Base-by-base conservation (phyloP, 2,797 vertebrate species). In the Amazona ochrocephala region DNA sequence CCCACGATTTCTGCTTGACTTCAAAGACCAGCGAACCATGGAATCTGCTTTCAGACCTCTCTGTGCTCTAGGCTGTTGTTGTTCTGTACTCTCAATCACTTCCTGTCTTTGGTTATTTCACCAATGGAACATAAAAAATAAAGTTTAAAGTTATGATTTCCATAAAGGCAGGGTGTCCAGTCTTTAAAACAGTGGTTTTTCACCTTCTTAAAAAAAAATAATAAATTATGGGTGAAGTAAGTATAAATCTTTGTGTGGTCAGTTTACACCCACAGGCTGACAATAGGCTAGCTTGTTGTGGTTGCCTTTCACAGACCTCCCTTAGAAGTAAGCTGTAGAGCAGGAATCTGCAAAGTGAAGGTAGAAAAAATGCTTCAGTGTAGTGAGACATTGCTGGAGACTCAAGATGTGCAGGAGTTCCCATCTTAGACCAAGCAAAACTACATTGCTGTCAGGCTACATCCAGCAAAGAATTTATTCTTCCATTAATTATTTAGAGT, bases 401-500 rank as follows among this genome's bases (percentile, higher is more conserved):
- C 20, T 67, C 45, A 76, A 68, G 62, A 78, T 79, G 62, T 0
- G 0, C 39, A 47, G 53, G 24, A 11, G 15, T 94, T 75, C 73
- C n/a, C 6, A 5, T 60, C 48, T 88, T 76, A 79, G 34, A 93
- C 2, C 18, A 72, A 73, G 47, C 37, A 79, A 77, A 78, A 60
- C 50, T 76, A 24, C 3, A 2, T 22, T 76, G n/a, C 86, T 88
- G 90, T 62, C 64, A 93, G 81, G 51, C 47, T 89, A 4, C 71
- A 42, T 82, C 84, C 32, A 11, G 27, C 50, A 65, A 73, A 82
- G 44, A 87, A 62, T 90, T 90, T 82, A 44, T 48, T 79, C 16
- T 79, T 17, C 61, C 30, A 22, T 27, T 27, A 86, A 79, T 84
- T 96, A 75, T 93, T 93, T 94, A 81, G 39, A 54, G 42, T 75